Conservation (phyloP, 2,888 invertebrate species). For the Eustalomyia histrio region DNA sequence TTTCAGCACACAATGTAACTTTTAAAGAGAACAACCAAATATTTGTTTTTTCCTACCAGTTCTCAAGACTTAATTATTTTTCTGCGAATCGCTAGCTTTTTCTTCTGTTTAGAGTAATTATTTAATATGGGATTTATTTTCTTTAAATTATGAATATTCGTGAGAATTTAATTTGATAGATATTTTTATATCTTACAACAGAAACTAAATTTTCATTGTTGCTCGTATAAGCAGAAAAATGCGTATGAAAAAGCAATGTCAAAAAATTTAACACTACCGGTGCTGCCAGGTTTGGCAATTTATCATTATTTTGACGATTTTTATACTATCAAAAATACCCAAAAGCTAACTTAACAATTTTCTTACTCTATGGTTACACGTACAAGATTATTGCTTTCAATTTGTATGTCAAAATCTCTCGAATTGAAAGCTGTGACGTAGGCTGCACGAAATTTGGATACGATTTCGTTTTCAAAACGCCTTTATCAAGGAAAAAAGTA, state of each 20-base stretch:
- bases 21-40: slow-evolving; percentile 14
- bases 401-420: too few relatives aligned
- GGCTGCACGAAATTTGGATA: too few relatives aligned
- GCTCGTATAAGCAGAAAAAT: slow-evolving; percentile 39
- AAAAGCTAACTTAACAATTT: too few relatives aligned
- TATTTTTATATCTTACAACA: slow-evolving; percentile 46
- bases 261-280: too few relatives aligned
- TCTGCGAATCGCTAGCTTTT: neutral
- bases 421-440: too few relatives aligned
- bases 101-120: slow-evolving; percentile 2
- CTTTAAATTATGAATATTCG: slow-evolving; percentile 10
- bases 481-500: too few relatives aligned
- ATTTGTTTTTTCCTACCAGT: neutral
- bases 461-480: too few relatives aligned
- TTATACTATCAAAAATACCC: too few relatives aligned
- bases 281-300: too few relatives aligned
- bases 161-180: slow-evolving; percentile 30
- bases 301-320: too few relatives aligned
- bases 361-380: too few relatives aligned
- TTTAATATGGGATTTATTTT: slow-evolving; percentile 6
- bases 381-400: too few relatives aligned
- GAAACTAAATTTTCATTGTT: slow-evolving; percentile 61
- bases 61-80: neutral
- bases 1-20: slow-evolving; percentile 36
- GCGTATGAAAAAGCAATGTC: slow-evolving; percentile 41